Conservation (phyloP, 2,113 vertebrate species). For the Plestiodon gilberti region DNA sequence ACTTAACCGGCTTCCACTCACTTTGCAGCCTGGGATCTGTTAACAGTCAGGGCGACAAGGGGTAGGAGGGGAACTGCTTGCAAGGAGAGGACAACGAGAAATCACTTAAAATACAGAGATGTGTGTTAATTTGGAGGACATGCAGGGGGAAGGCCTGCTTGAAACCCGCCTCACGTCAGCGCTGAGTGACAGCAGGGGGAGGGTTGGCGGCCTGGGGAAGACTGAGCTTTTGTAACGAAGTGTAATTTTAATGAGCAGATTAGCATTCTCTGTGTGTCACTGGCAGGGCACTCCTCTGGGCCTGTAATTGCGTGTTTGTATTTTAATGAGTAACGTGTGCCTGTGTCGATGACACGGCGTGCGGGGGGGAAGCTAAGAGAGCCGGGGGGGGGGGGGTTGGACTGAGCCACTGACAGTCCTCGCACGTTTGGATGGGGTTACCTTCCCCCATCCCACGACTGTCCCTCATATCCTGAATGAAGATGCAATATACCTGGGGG, state of each 20-base stretch:
- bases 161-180: constrained; percentile 18
- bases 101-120: no score
- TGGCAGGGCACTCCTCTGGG: constrained; percentile 14
- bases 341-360: not conserved
- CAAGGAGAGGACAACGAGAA: no score
- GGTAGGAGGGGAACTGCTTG: no score
- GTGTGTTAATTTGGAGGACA: not conserved
- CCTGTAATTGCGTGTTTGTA: constrained; percentile 10
- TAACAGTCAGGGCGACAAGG: no score
- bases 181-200: not conserved
- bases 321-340: constrained; percentile 23
- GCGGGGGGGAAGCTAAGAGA: not conserved
- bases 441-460: not conserved
- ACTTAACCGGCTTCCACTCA: no score
- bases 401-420: not conserved
- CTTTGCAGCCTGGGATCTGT: no score
- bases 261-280: constrained; percentile 22
- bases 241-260: constrained; percentile 39
- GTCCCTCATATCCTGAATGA: not conserved
- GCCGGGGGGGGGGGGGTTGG: not conserved
- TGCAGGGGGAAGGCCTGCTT: not conserved
- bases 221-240: constrained; percentile 22
- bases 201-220: not conserved
- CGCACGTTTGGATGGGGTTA: no score
- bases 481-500: not conserved